These are phyloP conservation scores for Miichthys miiuy DNA, from an alignment of 2,797 vertebrate species.

Conservation along the genomic window DNA sequence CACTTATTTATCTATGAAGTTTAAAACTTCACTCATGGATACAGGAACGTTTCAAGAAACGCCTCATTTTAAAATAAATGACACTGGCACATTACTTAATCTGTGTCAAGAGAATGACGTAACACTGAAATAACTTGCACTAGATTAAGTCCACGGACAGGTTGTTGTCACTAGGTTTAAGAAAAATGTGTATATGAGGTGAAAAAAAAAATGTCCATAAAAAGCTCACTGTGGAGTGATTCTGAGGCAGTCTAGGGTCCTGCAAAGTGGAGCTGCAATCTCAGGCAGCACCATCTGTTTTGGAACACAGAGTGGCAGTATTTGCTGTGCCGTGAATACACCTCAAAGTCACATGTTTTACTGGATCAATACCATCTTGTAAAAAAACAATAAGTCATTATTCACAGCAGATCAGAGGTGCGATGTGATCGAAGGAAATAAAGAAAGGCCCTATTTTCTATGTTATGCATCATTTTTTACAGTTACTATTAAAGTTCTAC, in stretches of 20 bases:
- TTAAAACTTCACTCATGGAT: neutral
- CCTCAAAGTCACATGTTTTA: conserved; percentile 35
- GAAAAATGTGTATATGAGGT: neutral
- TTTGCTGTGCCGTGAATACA: conserved; percentile 75
- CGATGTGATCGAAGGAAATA: neutral
- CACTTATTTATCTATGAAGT: neutral
- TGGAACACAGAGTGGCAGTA: conserved; percentile 86
- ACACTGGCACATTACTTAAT: neutral
- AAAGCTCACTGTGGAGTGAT: conserved; percentile 13
- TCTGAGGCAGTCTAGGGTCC: conserved; percentile 1
- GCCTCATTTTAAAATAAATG: neutral
- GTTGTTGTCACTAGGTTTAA: neutral
- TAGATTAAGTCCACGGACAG: neutral
- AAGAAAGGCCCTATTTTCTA: neutral
- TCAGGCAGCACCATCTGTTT: conserved; percentile 74
- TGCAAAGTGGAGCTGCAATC: conserved; percentile 36
- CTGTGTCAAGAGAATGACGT: neutral
- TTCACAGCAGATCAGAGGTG: neutral
- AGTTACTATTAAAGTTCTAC: neutral
- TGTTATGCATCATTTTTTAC: neutral
- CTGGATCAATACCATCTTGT: conserved; percentile 58
- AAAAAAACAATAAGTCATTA: conserved; percentile 11
- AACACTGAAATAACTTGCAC: neutral
- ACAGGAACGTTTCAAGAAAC: neutral
- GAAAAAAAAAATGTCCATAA: neutral